Conservation (phyloP, 2,797 vertebrate species). For the Fringilla coelebs region DNA sequence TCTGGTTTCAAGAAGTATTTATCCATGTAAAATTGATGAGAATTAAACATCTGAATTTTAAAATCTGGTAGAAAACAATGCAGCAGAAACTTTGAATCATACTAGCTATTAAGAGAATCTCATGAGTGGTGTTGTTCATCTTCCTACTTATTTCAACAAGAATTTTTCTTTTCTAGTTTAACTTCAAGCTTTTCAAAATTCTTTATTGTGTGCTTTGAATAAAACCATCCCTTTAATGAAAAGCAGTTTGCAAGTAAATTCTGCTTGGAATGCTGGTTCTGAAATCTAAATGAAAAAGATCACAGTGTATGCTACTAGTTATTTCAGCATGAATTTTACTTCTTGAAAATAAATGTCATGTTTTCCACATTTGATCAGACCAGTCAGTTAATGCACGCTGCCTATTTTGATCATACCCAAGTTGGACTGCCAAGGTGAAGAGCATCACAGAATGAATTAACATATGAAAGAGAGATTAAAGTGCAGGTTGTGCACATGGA, state of each 20-base stretch:
- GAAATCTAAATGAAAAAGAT: slow-evolving; percentile 15
- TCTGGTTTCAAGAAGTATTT: background rate
- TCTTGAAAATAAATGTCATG: background rate
- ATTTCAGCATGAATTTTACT: background rate
- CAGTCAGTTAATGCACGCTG: background rate
- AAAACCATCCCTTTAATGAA: background rate
- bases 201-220: background rate
- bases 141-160: background rate
- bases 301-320: background rate
- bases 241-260: background rate
- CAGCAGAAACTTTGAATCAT: background rate
- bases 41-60: slow-evolving; percentile 6
- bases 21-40: background rate
- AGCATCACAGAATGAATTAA: background rate
- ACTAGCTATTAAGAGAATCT: background rate
- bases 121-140: background rate
- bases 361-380: slow-evolving; percentile 15
- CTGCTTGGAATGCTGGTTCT: background rate
- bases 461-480: slow-evolving; percentile 40
- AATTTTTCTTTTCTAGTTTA: background rate
- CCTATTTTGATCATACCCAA: background rate
- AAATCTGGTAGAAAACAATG: background rate
- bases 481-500: background rate
- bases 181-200: slow-evolving; percentile 21
- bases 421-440: background rate